Base-by-base conservation (phyloP, 1,140 invertebrate species). In the Sinella curviseta region DNA sequence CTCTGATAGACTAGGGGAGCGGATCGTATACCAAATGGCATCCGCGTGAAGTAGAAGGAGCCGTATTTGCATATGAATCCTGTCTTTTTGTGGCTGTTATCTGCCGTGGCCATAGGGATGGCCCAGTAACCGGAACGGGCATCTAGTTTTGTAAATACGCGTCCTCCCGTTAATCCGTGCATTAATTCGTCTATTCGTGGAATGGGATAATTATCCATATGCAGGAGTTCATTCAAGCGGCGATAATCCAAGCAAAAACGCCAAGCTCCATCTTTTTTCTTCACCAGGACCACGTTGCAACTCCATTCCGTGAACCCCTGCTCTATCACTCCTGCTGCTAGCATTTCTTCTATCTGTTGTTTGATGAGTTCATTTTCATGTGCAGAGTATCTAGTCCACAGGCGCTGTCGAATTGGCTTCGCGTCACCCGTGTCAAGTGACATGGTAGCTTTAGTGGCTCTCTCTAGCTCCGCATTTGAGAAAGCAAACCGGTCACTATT, bases 231-330 rank as follows among this genome's bases (percentile, higher is more conserved):
- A 80, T 89, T 89, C 1, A 89, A 74, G 12, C 73, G 14, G n/a
- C 87, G 73, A 78, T 85, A 89, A 81, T 89, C 88, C 1, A 88
- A 78, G 80, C 88, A 89, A 33, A 88, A 85, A 4, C 87, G 75
- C 2, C 80, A 73, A 0, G 74, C 39, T 4, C 85, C 85, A 81
- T 87, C 86, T 74, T 85, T 85, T 80, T 89, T 89, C 34, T 78
- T 78, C 0, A 85, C 85, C 4, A 86, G 57, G 0, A 86, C 81
- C 2, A 85, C 74, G 48, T 80, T 78, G 16, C 30, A 65, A 0
- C 75, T 12, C 80, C 80, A 85, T 28, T 75, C 54, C 30, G 30
- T 54, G 28, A 70, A 76, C 4, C 77, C 77, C 36, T 77, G 28
- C 65, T 77, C 74, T 17, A 85, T 82, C 0, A 82, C 75, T 1